Base-by-base conservation (phyloP, 1,140 invertebrate species). In the Ctenoplectra terminalis region DNA sequence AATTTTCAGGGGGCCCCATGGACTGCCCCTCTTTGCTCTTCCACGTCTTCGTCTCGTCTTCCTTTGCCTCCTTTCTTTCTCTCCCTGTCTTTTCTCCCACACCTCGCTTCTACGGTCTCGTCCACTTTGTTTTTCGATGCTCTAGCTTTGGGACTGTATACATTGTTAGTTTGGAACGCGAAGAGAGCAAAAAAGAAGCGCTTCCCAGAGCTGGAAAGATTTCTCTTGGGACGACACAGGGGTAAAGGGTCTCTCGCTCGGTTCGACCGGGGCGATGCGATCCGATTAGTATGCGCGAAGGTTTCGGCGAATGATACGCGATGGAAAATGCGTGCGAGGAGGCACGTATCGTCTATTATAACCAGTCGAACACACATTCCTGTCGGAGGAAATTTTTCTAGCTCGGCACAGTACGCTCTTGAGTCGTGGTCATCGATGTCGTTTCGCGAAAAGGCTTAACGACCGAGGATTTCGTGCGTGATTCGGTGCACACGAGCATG, bases 1-100 rank as follows among this genome's bases (percentile, higher is more conserved):
- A 93, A 94, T 94, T 94, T 94, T 93, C 92, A 93, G 89, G 88
- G 85, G 88, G 88, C 88, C 87, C 81, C 84, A 85, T 85, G 75
- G 63, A 82, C 85, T 84, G 54, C 75, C 84, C 80, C 84, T 81
- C 87, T 72, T 56, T 84, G 50, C 79, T 66, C 80, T 77, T 77
- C 46, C 61, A 46, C 70, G 46, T 75, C 48, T 50, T 81, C 37
- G 26, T 60, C 58, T 37, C n/a, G 2, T 64, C 17, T 15, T 48
- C 50, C 48, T 43, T 20, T 17, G 23, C 7, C 20, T 6, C 15
- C 46, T 46, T 31, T 75, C 63, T 46, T 29, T 37, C 37, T 66
- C 34, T 7, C 71, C 77, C 69, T 34, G 37, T 76, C 56, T 37
- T 50, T 34, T 73, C 83, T 60, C 87, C 70, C 50, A 72, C 77